Evolutionary conservation across 1,140 invertebrate species (phyloP).

Genomic region (Nephotettix cincticeps): DNA sequence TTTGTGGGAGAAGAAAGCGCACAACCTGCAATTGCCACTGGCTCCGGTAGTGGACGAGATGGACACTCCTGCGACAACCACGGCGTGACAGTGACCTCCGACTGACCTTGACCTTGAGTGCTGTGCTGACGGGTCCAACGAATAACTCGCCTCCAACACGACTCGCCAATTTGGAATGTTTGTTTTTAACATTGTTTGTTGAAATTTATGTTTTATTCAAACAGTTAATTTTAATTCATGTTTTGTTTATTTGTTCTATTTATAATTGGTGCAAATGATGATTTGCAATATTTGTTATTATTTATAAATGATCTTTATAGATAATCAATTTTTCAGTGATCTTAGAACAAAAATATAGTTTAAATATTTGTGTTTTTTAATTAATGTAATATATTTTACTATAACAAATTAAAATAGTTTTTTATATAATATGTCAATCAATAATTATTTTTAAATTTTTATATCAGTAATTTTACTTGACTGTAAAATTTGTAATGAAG

Average conservation of each 20-base stretch:
- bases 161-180: not conserved
- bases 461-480: not conserved
- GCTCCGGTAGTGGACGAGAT: not conserved
- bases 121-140: not conserved
- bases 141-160: not conserved
- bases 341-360: not conserved
- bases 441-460: not conserved
- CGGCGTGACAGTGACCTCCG: not conserved
- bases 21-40: conserved; percentile 12
- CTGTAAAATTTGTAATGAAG: not conserved
- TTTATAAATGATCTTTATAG: too few species aligned
- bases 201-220: not conserved
- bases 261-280: not conserved
- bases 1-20: conserved; percentile 40
- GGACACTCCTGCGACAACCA: not conserved
- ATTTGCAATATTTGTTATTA: too few species aligned
- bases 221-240: not conserved
- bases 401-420: not conserved
- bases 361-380: not conserved
- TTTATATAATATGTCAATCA: too few species aligned
- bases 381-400: not conserved
- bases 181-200: not conserved
- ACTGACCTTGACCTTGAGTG: not conserved
- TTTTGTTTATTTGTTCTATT: not conserved
- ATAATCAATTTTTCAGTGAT: not conserved